These are phyloP conservation scores for Pollenia griseotomentosa DNA, from an alignment of 2,888 invertebrate species.

Conservation along the genomic window DNA sequence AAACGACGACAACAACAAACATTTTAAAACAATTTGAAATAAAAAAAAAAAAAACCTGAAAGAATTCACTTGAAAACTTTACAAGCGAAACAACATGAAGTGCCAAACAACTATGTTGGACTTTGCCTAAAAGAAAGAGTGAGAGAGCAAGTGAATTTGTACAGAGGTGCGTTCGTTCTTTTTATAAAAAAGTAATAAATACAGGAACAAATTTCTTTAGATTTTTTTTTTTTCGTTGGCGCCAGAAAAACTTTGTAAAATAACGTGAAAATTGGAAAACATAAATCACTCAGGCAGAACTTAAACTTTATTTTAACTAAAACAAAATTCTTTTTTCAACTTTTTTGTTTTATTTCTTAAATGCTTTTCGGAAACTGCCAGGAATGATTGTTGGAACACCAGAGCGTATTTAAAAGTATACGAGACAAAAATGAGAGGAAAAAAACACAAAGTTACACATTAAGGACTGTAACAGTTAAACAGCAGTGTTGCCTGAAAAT, in stretches of 20 bases:
- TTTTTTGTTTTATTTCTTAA: constrained; percentile 39
- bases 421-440: constrained; percentile 13
- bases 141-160: neutral
- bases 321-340: constrained; percentile 55
- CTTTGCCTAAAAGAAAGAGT: constrained; percentile 2
- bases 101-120: constrained; percentile 45
- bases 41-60: constrained; percentile 56
- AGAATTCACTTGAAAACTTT: constrained; percentile 63
- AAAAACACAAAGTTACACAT: constrained; percentile 16
- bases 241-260: constrained; percentile 61
- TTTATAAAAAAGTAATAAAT: constrained; percentile 63
- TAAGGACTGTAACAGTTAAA: constrained; percentile 15
- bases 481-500: neutral
- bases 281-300: constrained; percentile 82
- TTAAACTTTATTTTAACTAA: constrained; percentile 66
- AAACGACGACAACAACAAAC: constrained; percentile 41
- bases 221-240: constrained; percentile 24
- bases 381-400: constrained; percentile 14
- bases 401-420: constrained; percentile 20
- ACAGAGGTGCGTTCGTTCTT: constrained; percentile 19
- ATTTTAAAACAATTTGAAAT: constrained; percentile 50
- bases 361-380: constrained; percentile 49
- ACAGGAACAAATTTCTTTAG: constrained; percentile 40
- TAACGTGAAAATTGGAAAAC: constrained; percentile 80
- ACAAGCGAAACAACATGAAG: constrained; percentile 49